Evolutionary conservation across 2,888 invertebrate genomes (phyloP).

Genomic region (Chymomyza amoena): DNA sequence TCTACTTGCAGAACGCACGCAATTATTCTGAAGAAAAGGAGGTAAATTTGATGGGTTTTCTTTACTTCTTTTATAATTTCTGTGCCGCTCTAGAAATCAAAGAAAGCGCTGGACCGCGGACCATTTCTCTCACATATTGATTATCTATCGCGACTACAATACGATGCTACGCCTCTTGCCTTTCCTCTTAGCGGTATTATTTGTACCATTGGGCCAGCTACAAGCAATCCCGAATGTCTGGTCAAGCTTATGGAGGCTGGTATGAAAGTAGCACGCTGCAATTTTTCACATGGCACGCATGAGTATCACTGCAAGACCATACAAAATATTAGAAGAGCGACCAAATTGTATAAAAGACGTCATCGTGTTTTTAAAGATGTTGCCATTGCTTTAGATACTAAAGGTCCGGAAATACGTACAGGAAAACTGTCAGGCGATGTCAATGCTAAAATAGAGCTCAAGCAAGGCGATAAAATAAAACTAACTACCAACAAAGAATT

Average conservation of each 20-base stretch:
- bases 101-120: constrained; percentile 35
- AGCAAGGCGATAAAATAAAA: constrained; percentile 89
- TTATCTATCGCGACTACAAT: constrained; percentile 95
- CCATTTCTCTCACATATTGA: constrained; percentile 85
- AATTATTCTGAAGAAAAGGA: constrained; percentile 18
- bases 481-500: constrained; percentile 89
- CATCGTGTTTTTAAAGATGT: constrained; percentile 86
- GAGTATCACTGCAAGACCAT: constrained; percentile 96
- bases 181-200: constrained; percentile 96
- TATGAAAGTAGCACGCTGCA: constrained; percentile 96
- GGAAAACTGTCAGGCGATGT: constrained; percentile 94
- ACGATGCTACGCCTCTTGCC: constrained; percentile 90
- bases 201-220: constrained; percentile 96
- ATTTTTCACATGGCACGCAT: constrained; percentile 96
- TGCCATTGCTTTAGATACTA: constrained; percentile 97
- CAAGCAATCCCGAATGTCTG: constrained; percentile 86
- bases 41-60: constrained; percentile 5
- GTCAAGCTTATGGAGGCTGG: constrained; percentile 96
- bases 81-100: neutral
- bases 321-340: constrained; percentile 90
- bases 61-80: neutral
- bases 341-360: constrained; percentile 86
- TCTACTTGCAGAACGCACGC: neutral
- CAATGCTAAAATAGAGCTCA: constrained; percentile 90
- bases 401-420: constrained; percentile 98